Conservation (phyloP, 2,797 vertebrate species). For the Darevskia mixta region DNA sequence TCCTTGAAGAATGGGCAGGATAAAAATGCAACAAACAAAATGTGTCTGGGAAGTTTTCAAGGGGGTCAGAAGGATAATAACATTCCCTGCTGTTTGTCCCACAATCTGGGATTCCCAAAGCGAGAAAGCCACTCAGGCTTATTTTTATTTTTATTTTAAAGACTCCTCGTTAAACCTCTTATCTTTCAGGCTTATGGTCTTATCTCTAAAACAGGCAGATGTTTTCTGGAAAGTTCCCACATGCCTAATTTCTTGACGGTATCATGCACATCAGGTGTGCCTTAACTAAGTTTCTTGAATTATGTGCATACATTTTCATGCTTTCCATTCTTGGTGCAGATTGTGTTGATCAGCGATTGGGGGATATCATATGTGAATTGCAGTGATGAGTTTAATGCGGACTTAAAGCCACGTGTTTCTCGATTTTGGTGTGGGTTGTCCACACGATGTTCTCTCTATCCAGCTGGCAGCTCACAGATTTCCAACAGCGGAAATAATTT, state of each 20-base stretch:
- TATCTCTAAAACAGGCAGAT: neutral
- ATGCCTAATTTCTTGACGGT: neutral
- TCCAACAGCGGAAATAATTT: too few species aligned
- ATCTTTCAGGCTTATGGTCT: neutral
- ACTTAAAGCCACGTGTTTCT: too few species aligned
- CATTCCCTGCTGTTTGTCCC: neutral
- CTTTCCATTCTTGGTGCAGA: too few species aligned
- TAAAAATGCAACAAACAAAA: neutral
- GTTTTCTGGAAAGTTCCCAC: neutral
- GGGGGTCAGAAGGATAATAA: neutral
- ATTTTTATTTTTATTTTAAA: neutral
- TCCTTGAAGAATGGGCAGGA: neutral
- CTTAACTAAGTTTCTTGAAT: neutral
- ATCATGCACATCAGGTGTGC: neutral
- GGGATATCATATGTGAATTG: too few species aligned
- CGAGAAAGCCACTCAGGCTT: neutral
- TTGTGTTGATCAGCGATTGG: too few species aligned
- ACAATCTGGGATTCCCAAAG: neutral
- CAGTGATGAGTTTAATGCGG: too few species aligned
- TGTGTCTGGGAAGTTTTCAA: neutral
- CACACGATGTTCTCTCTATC: too few species aligned
- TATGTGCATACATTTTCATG: neutral
- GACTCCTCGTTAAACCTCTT: neutral
- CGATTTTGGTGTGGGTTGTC: too few species aligned
- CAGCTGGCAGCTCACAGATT: too few species aligned